Conservation (phyloP, 2,797 vertebrate species). For the Pseudochirops corinnae region DNA sequence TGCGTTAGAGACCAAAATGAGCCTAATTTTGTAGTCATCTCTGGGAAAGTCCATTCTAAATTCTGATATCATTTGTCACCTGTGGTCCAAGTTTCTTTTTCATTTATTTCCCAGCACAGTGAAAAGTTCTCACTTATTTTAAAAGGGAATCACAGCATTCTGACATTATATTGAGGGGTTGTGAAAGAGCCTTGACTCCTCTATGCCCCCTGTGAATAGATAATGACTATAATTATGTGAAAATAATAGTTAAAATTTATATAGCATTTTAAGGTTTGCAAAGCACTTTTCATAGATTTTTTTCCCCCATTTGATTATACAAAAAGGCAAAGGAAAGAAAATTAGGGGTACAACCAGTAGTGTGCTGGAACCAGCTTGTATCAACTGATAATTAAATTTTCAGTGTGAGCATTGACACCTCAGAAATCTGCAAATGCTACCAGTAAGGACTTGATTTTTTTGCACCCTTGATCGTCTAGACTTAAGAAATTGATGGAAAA, state of each 20-base stretch:
- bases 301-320: not conserved
- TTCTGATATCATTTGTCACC: conserved; percentile 7
- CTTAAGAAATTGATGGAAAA: not conserved
- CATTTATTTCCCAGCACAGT: not conserved
- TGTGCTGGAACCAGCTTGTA: not conserved
- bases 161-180: not conserved
- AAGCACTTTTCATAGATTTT: not conserved
- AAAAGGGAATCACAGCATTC: not conserved
- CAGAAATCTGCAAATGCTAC: not conserved
- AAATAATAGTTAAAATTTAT: not conserved
- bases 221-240: not conserved
- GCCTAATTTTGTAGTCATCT: conserved; percentile 8
- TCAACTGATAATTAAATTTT: not conserved
- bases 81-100: conserved; percentile 2
- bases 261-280: not conserved
- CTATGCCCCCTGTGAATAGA: not conserved
- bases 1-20: conserved; percentile 41
- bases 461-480: not conserved
- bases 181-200: not conserved
- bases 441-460: not conserved
- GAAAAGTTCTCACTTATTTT: not conserved
- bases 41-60: not conserved
- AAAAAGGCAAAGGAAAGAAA: not conserved
- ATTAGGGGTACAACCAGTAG: not conserved
- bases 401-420: not conserved